Conservation (phyloP, 2,888 invertebrate genomes). For the Eilema griseolum region DNA sequence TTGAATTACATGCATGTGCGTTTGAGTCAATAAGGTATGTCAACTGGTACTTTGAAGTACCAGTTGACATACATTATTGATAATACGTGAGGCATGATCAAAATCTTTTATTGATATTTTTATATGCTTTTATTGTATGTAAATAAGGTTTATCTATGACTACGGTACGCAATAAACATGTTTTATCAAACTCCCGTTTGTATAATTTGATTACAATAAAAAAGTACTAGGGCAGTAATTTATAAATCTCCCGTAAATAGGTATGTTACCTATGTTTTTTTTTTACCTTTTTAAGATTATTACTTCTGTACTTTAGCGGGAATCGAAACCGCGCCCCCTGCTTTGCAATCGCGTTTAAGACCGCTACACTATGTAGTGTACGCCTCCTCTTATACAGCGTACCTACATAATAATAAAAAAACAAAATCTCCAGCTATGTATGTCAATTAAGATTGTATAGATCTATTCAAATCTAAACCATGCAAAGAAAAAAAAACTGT, state of each 20-base stretch:
- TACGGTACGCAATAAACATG: background rate
- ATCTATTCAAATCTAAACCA: background rate
- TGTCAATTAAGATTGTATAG: conserved; percentile 1
- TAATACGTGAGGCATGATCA: conserved; percentile 9
- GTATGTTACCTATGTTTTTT: no score
- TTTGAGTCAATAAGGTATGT: background rate
- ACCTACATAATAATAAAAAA: no score
- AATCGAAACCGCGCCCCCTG: no score
- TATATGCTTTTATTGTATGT: conserved; percentile 16
- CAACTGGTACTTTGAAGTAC: background rate
- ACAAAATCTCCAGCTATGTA: background rate
- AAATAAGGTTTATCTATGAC: background rate
- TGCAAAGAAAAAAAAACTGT: background rate
- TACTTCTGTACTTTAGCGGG: no score
- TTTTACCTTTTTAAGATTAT: no score
- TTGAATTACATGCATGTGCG: background rate
- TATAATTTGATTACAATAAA: background rate
- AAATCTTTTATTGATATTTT: conserved; percentile 5
- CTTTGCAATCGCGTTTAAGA: no score
- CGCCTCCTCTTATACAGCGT: no score
- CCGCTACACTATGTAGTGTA: no score
- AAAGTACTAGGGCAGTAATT: background rate
- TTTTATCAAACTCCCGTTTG: background rate
- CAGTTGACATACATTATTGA: conserved; percentile 10
- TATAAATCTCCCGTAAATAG: background rate